Conservation (phyloP, 2,797 vertebrate genomes). For the Phataginus tricuspis region DNA sequence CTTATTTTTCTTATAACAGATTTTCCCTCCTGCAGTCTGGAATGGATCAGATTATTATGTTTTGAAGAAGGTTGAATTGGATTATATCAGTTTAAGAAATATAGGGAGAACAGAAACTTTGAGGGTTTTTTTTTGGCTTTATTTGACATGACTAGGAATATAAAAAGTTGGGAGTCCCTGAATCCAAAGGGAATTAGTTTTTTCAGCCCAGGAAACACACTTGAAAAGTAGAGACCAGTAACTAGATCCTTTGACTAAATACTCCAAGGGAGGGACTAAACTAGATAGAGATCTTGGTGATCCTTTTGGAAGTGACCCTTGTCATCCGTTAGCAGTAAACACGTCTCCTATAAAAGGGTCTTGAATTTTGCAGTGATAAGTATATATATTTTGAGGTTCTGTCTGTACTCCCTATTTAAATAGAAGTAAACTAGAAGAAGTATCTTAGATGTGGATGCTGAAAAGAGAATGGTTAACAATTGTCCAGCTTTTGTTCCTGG, state of each 20-base stretch:
- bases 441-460: background rate
- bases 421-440: background rate
- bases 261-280: background rate
- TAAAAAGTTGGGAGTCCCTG: background rate
- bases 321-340: background rate
- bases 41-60: background rate
- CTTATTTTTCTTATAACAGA: conserved; percentile 1
- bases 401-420: background rate
- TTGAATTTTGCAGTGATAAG: background rate
- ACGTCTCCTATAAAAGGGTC: background rate
- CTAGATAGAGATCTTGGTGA: background rate
- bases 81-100: background rate
- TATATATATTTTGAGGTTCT: conserved; percentile 3
- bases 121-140: background rate
- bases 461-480: conserved; percentile 19
- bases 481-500: background rate
- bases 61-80: conserved; percentile 15
- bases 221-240: background rate
- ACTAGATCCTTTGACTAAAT: background rate
- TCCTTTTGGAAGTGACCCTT: conserved; percentile 6
- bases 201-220: background rate
- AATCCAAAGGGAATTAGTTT: background rate
- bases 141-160: background rate
- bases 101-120: background rate
- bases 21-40: background rate